Evolutionary conservation across 2,797 vertebrate genomes (phyloP).

Genomic region (Channallabes apus): DNA sequence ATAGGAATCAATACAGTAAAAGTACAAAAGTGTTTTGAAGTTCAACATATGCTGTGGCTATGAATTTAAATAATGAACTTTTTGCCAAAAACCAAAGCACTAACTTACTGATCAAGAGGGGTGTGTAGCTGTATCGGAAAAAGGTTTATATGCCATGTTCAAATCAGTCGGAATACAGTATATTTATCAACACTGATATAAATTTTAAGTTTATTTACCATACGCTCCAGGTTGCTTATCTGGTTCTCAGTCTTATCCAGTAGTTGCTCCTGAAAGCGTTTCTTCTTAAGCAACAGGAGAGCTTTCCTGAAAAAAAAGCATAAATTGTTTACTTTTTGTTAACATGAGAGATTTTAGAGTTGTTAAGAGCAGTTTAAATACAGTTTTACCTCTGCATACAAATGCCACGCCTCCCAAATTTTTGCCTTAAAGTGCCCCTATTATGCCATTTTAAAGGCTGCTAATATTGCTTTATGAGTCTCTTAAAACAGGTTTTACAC

Average conservation of each 20-base stretch:
- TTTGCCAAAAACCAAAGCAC: not conserved
- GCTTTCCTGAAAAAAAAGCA: constrained; percentile 79
- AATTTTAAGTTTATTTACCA: constrained; percentile 73
- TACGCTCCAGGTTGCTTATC: constrained; percentile 90
- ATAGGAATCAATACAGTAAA: not conserved
- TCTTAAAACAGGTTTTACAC: no score
- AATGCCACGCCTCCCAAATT: no score
- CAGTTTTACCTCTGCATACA: no score
- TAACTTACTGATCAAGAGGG: not conserved
- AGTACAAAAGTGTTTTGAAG: not conserved
- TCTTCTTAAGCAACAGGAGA: constrained; percentile 90
- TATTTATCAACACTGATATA: not conserved
- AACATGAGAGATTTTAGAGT: not conserved
- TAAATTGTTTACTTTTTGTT: not conserved
- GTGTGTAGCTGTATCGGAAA: not conserved
- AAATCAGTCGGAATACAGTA: not conserved
- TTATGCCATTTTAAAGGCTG: no score
- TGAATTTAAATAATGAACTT: not conserved
- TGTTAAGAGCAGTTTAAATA: no score
- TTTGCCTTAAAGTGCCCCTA: no score
- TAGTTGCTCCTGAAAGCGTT: constrained; percentile 91
- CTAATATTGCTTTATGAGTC: no score
- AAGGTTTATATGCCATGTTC: not conserved
- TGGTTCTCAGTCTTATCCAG: constrained; percentile 92
- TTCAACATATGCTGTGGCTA: not conserved